A percentile compares a stretch with the other conserved stretches of the same genome.
These are phyloP conservation scores for Dissostichus mawsoni DNA, from an alignment of 2,113 vertebrate species.

Conservation along the genomic window DNA sequence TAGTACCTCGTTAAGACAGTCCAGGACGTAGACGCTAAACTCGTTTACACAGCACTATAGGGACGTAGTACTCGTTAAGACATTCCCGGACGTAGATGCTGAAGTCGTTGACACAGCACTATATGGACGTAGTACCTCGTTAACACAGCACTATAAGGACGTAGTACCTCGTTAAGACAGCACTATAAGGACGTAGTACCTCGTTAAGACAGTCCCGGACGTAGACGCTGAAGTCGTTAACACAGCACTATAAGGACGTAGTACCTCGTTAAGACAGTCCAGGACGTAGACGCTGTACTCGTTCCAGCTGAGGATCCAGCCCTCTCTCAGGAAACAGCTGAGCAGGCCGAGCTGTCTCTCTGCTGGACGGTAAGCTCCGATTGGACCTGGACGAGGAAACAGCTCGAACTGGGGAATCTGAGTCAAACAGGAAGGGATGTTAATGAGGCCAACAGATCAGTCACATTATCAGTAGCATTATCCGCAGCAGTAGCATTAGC, in stretches of 20 bases:
- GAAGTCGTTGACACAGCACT: no score
- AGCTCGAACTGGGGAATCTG: conserved; percentile 90
- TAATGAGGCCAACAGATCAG: not conserved
- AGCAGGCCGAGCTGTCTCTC: conserved; percentile 93
- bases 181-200: not conserved
- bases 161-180: no score
- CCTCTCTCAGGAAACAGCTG: conserved; percentile 90
- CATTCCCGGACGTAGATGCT: not conserved
- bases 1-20: no score
- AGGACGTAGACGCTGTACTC: conserved; percentile 95
- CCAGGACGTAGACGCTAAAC: no score
- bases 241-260: not conserved
- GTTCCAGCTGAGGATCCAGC: conserved; percentile 97
- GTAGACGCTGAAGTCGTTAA: not conserved
- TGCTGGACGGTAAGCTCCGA: conserved; percentile 80
- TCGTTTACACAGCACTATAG: no score
- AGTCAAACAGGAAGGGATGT: not conserved
- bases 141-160: no score
- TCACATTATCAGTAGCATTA: no score
- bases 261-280: conserved; percentile 89
- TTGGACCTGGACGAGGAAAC: conserved; percentile 87
- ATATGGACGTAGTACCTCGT: no score
- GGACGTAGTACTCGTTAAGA: not conserved
- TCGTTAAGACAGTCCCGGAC: not conserved
- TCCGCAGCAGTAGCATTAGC: no score